Evolutionary conservation across 2,113 vertebrate genomes (phyloP), one percentile per base, ranked within the genome.

Genomic region (Nasalis larvatus): DNA sequence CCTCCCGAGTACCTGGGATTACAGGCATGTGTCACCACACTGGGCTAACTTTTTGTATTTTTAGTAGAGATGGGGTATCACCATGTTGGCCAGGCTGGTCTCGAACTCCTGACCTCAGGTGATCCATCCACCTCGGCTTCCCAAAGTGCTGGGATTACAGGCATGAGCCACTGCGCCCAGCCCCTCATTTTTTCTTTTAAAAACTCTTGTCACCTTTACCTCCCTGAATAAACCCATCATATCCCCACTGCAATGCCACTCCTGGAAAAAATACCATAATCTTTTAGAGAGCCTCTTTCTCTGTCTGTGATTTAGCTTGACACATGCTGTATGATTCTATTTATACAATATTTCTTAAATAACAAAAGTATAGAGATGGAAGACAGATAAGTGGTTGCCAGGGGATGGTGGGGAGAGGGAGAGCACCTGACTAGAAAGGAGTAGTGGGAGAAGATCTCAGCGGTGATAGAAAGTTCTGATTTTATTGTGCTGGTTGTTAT

Each of bases 371-470:
- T 21, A 14, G 32, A 73, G 82, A 73, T 25, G 25, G 86, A 45
- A 94, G 91, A 37, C 32, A 49, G 77, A 5, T 14, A 18, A 0
- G 8, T 30, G 9, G 18, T 5, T 37, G 30, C 40, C 3, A 12
- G 16, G 37, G 42, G 37, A 21, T 20, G 4, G 30, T 11, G 32
- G 35, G 80, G 35, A 1, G 14, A 32, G 74, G 13, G 6, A 6
- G 63, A 2, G 45, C 20, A 20, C 6, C 42, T 52, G 58, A 30
- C 8, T 14, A 10, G 3, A 25, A 52, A 52, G 40, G 21, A 4
- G 0, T 0, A 9, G 12, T 8, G 14, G 35, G 40, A 35, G 37
- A 25, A 16, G 45, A 11, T 21, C 73, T 58, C 18, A 0, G 47
- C 1, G n/a, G 69, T 23, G 58, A 68, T 8, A 37, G 49, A 21